phyloP scores from a whole-genome alignment of 2,797 vertebrate genomes.

The Lepilemur septentrionalis region DNA sequence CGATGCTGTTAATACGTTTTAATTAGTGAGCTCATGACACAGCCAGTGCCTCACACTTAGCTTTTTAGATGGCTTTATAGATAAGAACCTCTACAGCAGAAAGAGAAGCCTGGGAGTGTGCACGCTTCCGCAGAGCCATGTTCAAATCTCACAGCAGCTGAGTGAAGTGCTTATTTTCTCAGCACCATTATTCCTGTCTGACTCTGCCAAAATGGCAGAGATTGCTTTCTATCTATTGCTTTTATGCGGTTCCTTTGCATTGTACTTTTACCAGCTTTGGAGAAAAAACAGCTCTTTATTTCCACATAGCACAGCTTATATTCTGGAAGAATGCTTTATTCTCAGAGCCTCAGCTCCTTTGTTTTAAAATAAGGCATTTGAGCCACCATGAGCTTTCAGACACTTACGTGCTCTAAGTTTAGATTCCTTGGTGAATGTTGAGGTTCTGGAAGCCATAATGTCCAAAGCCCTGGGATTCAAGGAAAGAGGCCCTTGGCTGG shows the following conservation, averaged over 20 bases:
- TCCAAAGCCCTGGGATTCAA: neutral
- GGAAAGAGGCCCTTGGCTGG: neutral
- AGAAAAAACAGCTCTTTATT: neutral
- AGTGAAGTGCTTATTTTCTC: neutral
- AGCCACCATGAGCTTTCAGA: neutral
- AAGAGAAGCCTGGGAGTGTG: neutral
- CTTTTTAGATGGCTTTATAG: slow-evolving; percentile 63
- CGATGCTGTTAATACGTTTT: slow-evolving; percentile 78
- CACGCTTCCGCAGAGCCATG: neutral
- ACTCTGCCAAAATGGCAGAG: neutral
- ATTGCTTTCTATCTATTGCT: neutral
- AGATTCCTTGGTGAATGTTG: neutral
- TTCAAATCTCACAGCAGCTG: neutral
- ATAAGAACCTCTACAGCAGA: neutral
- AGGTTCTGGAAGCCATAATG: neutral
- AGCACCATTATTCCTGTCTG: neutral
- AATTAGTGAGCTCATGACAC: slow-evolving; percentile 71
- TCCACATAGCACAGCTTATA: rapidly evolving
- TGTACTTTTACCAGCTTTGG: neutral
- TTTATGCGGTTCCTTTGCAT: neutral
- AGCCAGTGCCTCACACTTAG: neutral
- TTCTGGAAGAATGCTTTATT: neutral
- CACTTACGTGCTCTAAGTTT: neutral
- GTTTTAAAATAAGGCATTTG: slow-evolving; percentile 37
- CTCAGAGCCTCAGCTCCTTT: neutral